A percentile compares a stretch with the other conserved stretches of the same genome.
Evolutionary conservation across 53 echinoderm and acorn worm species (phyloP).

Genomic region (Astropecten irregularis): DNA sequence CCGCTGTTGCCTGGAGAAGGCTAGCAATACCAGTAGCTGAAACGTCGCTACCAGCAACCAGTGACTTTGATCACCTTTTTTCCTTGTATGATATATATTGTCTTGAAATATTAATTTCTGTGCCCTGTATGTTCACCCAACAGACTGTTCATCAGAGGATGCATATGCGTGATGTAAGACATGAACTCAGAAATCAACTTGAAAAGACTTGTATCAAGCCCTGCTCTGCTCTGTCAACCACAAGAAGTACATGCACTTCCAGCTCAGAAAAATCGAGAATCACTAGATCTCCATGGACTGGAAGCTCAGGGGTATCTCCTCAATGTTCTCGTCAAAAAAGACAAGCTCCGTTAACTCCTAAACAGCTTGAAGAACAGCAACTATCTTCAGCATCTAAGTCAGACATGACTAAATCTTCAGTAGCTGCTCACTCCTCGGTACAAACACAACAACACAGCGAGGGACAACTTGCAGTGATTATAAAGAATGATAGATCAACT

Average conservation of each 20-base stretch:
- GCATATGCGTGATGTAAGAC: slow-evolving; percentile 13
- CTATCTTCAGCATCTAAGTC: neutral
- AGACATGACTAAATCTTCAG: neutral
- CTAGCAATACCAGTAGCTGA: too few species aligned
- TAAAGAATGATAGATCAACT: neutral
- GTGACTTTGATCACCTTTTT: too few species aligned
- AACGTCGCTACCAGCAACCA: too few species aligned
- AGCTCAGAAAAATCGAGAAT: neutral
- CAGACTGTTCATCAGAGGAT: slow-evolving; percentile 26
- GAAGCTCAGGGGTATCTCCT: neutral
- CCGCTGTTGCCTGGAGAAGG: too few species aligned
- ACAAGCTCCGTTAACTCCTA: slow-evolving; percentile 39
- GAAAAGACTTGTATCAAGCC: neutral
- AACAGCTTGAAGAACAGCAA: slow-evolving; percentile 14
- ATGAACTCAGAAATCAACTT: slow-evolving; percentile 1
- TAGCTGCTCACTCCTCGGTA: neutral
- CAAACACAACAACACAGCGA: slow-evolving; percentile 49
- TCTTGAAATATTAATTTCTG: too few species aligned
- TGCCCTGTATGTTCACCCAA: neutral
- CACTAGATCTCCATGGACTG: neutral
- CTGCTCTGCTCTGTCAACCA: neutral
- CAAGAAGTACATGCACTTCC: neutral
- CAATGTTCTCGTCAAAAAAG: neutral
- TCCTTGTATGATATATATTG: too few species aligned
- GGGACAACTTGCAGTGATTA: slow-evolving; percentile 39